Percentiles rank a stretch among this genome's conserved stretches.
These are phyloP conservation scores for Leptoclinus maculatus DNA, from an alignment of 2,797 vertebrate genomes.

Conservation along the genomic window DNA sequence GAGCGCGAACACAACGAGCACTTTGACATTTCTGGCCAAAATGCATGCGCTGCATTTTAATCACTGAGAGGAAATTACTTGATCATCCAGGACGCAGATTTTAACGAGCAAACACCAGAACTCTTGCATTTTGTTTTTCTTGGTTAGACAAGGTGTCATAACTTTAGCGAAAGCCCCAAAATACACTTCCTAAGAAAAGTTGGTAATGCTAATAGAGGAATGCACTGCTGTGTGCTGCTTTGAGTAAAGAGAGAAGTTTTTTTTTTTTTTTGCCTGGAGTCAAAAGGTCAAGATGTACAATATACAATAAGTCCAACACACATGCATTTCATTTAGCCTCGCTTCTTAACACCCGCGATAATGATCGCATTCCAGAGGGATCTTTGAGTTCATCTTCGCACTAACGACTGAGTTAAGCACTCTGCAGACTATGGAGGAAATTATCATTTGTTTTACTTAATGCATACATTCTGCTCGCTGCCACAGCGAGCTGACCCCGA, in stretches of 20 bases:
- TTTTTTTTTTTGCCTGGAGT: background rate
- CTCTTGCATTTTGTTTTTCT: slow-evolving; percentile 26
- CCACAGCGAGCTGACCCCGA: slow-evolving; percentile 56
- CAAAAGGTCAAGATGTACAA: slow-evolving; percentile 34
- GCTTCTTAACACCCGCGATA: slow-evolving; percentile 31
- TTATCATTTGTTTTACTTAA: slow-evolving; percentile 68
- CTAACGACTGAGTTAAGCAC: slow-evolving; percentile 65
- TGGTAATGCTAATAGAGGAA: slow-evolving; percentile 22
- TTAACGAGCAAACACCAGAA: slow-evolving; percentile 43
- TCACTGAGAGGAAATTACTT: slow-evolving; percentile 40
- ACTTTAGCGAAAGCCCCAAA: slow-evolving; percentile 25
- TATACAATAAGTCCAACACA: background rate
- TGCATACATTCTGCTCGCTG: slow-evolving; percentile 69
- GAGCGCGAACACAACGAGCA: slow-evolving; percentile 65
- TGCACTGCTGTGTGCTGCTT: background rate
- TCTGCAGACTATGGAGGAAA: slow-evolving; percentile 53
- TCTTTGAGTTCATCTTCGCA: slow-evolving; percentile 56
- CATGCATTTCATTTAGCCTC: slow-evolving; percentile 19
- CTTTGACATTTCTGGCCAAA: slow-evolving; percentile 78
- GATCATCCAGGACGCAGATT: slow-evolving; percentile 34
- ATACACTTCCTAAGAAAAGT: slow-evolving; percentile 28
- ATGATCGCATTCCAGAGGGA: slow-evolving; percentile 55
- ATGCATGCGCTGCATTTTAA: slow-evolving; percentile 66
- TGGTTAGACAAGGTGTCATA: background rate
- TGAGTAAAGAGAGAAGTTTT: background rate